phyloP scores from a whole-genome alignment of 2,113 vertebrate genomes.

The Aramus guarauna region DNA sequence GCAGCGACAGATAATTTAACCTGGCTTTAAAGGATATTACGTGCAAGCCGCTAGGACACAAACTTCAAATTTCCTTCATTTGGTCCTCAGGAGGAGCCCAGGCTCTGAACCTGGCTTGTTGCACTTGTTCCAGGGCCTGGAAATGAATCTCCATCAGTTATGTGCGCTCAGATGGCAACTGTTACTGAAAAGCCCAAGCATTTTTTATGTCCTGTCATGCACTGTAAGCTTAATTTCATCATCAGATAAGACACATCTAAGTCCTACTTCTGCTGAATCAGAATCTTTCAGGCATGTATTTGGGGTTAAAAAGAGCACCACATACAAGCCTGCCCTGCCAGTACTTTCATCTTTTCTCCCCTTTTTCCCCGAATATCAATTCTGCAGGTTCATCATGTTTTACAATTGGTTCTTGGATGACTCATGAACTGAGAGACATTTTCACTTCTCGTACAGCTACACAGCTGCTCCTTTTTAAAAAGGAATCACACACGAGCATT shows the following conservation, averaged over 20 bases:
- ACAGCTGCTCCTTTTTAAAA: slow-evolving; percentile 43
- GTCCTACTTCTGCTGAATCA: neutral
- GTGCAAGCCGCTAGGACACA: neutral
- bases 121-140: neutral
- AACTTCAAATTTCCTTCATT: neutral
- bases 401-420: slow-evolving; percentile 22
- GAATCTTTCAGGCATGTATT: neutral
- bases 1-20: neutral
- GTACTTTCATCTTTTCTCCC: neutral
- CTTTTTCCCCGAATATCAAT: neutral
- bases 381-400: neutral
- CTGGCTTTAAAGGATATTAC: neutral
- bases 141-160: neutral
- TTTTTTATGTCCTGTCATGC: neutral
- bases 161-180: neutral
- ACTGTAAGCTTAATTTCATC: neutral
- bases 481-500: neutral
- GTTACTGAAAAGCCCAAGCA: neutral
- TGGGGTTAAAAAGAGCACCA: neutral
- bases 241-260: neutral
- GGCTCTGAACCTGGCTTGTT: neutral
- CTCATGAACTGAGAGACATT: slow-evolving; percentile 48
- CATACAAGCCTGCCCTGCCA: neutral
- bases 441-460: neutral
- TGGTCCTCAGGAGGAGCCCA: neutral